Conservation (phyloP, 2,888 invertebrate species). For the Frankliniella intonsa region DNA sequence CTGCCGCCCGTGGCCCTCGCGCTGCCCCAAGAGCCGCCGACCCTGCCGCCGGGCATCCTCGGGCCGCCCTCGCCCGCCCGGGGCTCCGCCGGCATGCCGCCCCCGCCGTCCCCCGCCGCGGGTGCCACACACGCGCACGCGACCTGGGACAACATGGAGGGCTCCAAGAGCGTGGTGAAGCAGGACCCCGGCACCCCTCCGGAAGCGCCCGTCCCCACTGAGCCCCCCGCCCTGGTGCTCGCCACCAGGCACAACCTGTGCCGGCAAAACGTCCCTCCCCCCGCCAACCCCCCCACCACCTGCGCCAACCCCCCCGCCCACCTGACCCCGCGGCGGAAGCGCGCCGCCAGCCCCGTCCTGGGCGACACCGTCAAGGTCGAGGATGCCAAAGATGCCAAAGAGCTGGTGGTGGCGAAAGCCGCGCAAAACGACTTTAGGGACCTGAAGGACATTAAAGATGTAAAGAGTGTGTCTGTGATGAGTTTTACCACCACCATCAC, state of each 20-base stretch:
- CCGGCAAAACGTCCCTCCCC: slow-evolving; percentile 26
- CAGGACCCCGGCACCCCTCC: slow-evolving; percentile 29
- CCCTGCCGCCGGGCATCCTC: not conserved
- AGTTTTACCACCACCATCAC: slow-evolving; percentile 37
- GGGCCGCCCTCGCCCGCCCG: slow-evolving; percentile 40
- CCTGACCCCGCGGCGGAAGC: slow-evolving; percentile 33
- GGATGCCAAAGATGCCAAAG: slow-evolving; percentile 33
- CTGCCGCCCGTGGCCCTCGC: slow-evolving; percentile 47
- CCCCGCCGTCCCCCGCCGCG: slow-evolving; percentile 39
- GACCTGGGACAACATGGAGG: slow-evolving; percentile 9
- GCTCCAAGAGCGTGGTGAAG: slow-evolving; percentile 21
- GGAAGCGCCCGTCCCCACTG: not conserved
- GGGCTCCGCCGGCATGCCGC: slow-evolving; percentile 38
- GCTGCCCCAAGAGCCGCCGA: slow-evolving; percentile 47
- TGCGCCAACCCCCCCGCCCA: slow-evolving; percentile 36
- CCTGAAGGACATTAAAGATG: slow-evolving; percentile 44
- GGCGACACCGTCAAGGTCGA: slow-evolving; percentile 40
- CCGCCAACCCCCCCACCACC: not conserved
- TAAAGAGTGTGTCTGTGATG: not conserved
- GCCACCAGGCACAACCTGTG: slow-evolving; percentile 38
- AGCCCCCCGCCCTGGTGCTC: slow-evolving; percentile 42
- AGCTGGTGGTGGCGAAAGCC: slow-evolving; percentile 43
- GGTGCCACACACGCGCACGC: not conserved
- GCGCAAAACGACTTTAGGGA: slow-evolving; percentile 41
- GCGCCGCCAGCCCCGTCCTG: slow-evolving; percentile 38